A percentile compares a stretch with the other conserved stretches of the same genome.
These are phyloP conservation scores for Ditylenchus weischeri DNA, from an alignment of 2,888 invertebrate genomes.

Conservation along the genomic window DNA sequence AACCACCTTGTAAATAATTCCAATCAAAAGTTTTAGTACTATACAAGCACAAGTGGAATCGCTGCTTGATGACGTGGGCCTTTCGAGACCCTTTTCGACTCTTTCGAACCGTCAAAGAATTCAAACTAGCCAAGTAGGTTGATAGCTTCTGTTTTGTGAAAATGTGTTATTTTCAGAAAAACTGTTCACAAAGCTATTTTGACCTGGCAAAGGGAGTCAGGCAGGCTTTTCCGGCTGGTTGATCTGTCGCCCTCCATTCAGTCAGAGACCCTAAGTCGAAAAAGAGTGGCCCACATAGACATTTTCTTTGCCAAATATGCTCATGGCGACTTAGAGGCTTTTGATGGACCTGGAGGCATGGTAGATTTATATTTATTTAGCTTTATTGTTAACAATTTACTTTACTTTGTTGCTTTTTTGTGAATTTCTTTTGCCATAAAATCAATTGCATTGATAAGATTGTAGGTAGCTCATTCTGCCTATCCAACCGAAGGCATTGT, in stretches of 20 bases:
- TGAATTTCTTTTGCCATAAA: too few relatives aligned
- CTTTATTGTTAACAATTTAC: background rate
- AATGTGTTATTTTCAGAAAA: constrained; percentile 20
- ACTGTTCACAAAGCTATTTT: constrained; percentile 28
- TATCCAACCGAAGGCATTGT: constrained; percentile 51
- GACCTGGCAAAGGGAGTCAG: constrained; percentile 34
- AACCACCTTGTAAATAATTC: too few relatives aligned
- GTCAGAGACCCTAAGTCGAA: background rate
- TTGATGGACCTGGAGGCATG: constrained; percentile 40
- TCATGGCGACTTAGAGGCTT: constrained; percentile 31
- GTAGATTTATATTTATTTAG: constrained; percentile 11
- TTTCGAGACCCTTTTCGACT: constrained; percentile 36
- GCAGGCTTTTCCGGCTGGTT: constrained; percentile 21
- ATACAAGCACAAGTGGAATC: constrained; percentile 27
- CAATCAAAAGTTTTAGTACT: constrained; percentile 26
- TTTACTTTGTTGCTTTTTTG: too few relatives aligned
- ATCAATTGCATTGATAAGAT: too few relatives aligned
- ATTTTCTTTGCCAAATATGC: constrained; percentile 44
- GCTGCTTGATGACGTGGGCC: constrained; percentile 31
- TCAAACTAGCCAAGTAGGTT: constrained; percentile 32
- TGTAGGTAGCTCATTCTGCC: constrained; percentile 47
- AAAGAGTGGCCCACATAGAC: constrained; percentile 39
- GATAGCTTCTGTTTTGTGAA: background rate
- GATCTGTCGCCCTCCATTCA: constrained; percentile 28
- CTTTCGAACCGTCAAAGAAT: constrained; percentile 30